Percentiles rank a stretch among this genome's conserved stretches.
These are phyloP conservation scores for Halictus rubicundus DNA, from an alignment of 1,140 invertebrate species.

Conservation along the genomic window DNA sequence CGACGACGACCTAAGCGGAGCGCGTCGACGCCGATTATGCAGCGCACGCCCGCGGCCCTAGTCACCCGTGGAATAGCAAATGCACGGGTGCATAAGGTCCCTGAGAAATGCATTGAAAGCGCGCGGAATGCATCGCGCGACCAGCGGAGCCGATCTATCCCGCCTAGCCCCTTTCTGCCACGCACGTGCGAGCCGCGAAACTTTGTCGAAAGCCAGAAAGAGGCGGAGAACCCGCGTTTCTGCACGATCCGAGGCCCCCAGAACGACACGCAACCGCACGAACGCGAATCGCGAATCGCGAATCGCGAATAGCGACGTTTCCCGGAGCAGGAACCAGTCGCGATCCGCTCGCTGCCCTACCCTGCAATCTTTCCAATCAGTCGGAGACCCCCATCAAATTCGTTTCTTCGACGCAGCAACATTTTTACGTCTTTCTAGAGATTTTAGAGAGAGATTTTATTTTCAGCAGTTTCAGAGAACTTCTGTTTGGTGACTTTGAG, in stretches of 20 bases:
- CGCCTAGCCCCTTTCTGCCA: constrained; percentile 69
- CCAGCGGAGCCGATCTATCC: constrained; percentile 68
- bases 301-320: constrained; percentile 13
- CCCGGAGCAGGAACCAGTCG: background rate
- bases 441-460: too few relatives aligned
- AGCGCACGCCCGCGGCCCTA: constrained; percentile 73
- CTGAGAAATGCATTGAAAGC: constrained; percentile 73
- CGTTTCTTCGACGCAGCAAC: too few relatives aligned
- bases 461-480: too few relatives aligned
- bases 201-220: constrained; percentile 38
- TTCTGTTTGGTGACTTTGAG: too few relatives aligned
- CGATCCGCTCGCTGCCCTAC: too few relatives aligned
- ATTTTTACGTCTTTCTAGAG: too few relatives aligned
- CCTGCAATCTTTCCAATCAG: too few relatives aligned
- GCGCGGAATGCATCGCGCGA: constrained; percentile 30
- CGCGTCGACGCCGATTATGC: constrained; percentile 66
- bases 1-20: constrained; percentile 49
- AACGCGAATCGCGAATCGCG: background rate
- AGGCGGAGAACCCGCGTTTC: constrained; percentile 42
- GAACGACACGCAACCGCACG: constrained; percentile 10
- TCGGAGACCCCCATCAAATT: too few relatives aligned
- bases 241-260: constrained; percentile 11
- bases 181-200: constrained; percentile 64
- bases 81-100: constrained; percentile 66
- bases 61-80: constrained; percentile 78